Conservation (phyloP, 2,888 invertebrate species). For the Rhimphoctona megacephalus region DNA sequence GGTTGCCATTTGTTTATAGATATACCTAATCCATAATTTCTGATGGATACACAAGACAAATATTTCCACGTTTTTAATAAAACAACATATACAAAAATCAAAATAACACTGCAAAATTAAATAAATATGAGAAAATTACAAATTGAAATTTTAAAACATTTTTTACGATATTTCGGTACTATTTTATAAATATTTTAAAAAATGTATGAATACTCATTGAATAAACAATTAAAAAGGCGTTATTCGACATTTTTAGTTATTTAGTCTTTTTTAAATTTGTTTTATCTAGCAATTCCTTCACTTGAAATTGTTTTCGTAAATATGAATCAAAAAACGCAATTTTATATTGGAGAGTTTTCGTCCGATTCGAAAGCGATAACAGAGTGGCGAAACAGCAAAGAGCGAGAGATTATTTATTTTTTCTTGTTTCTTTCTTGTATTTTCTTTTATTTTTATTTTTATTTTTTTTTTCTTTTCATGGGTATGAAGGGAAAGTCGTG, state of each 20-base stretch:
- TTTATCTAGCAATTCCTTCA: background rate
- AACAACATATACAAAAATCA: background rate
- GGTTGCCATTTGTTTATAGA: background rate
- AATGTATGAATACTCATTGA: background rate
- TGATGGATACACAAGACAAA: background rate
- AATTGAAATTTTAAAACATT: background rate
- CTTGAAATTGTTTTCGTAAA: background rate
- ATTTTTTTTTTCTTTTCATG: slow-evolving; percentile 29
- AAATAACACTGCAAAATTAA: background rate
- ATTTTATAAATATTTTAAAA: no score
- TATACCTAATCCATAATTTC: background rate
- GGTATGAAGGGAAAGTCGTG: slow-evolving; percentile 40
- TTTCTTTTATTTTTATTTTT: background rate
- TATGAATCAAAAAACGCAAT: background rate
- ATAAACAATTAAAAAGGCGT: background rate
- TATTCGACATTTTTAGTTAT: background rate
- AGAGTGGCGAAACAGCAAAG: slow-evolving; percentile 24
- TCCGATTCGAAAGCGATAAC: background rate
- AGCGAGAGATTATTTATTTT: slow-evolving; percentile 23
- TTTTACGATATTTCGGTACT: no score
- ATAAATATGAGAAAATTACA: background rate
- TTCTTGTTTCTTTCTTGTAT: slow-evolving; percentile 10
- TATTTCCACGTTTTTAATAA: background rate
- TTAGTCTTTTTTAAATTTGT: background rate
- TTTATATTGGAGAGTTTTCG: background rate